Evolutionary conservation across 2,113 vertebrate genomes (phyloP).

Genomic region (Mastomys coucha): DNA sequence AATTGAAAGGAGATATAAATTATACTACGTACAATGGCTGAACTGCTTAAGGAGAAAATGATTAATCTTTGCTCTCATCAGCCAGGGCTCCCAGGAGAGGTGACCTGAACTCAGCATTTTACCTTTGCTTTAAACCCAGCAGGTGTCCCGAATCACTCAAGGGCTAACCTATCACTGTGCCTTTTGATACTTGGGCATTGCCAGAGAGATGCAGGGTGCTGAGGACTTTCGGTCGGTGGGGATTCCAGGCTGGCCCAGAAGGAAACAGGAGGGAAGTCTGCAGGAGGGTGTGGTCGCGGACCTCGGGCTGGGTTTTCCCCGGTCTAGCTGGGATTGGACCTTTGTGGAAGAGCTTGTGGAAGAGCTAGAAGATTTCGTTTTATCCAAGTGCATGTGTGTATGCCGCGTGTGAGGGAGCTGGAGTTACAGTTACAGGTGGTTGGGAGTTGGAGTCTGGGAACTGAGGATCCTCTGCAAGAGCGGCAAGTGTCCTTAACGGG

Average conservation of each 20-base stretch:
- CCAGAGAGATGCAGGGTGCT: background rate
- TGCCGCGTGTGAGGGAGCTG: background rate
- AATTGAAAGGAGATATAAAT: conserved; percentile 45
- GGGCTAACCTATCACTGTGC: too few relatives aligned
- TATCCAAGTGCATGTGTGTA: background rate
- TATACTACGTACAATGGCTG: background rate
- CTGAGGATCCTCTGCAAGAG: background rate
- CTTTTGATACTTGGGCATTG: background rate
- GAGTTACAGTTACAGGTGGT: background rate
- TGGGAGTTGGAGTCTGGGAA: background rate
- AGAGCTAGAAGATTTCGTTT: background rate
- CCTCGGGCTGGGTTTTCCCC: background rate
- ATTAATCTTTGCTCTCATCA: background rate
- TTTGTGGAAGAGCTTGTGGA: background rate
- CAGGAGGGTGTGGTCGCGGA: background rate
- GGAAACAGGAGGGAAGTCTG: background rate
- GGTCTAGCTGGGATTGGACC: background rate
- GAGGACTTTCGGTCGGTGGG: background rate
- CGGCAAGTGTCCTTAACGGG: background rate
- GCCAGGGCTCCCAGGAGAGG: background rate
- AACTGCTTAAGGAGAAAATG: conserved; percentile 34
- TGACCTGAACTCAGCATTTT: background rate
- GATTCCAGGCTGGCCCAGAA: background rate
- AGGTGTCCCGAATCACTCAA: background rate
- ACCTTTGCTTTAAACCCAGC: background rate